These are phyloP conservation scores for Malurus melanocephalus DNA, from an alignment of 2,113 vertebrate species.

Conservation along the genomic window DNA sequence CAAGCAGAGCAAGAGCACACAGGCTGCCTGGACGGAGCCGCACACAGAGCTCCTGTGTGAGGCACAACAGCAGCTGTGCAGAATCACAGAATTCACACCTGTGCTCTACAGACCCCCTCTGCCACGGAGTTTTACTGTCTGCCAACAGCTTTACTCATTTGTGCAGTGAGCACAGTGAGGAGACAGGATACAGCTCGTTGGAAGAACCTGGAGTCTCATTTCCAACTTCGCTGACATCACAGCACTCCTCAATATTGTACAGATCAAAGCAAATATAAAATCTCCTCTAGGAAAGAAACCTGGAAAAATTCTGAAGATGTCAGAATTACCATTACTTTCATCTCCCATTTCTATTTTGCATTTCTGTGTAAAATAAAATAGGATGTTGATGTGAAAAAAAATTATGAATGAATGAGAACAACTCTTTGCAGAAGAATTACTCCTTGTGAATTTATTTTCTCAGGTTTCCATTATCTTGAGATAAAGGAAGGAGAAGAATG, in stretches of 20 bases:
- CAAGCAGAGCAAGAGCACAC: accelerated
- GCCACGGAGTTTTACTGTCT: not conserved
- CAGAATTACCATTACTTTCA: not conserved
- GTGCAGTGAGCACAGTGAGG: not conserved
- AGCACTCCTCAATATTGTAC: not conserved
- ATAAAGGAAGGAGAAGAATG: not conserved
- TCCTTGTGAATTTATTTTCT: not conserved
- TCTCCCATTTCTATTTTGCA: not conserved
- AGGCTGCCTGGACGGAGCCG: accelerated
- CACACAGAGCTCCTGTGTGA: accelerated
- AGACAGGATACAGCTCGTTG: not conserved
- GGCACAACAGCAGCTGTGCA: not conserved
- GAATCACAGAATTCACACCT: not conserved
- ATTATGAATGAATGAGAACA: not conserved
- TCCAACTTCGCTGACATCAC: not conserved
- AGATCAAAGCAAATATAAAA: not conserved
- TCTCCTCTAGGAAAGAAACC: not conserved
- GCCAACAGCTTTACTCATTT: not conserved
- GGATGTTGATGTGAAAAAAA: not conserved
- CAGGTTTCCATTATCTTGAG: not conserved
- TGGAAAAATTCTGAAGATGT: not conserved
- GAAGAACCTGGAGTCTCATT: not conserved
- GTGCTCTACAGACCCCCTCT: not conserved
- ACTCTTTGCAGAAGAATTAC: not conserved
- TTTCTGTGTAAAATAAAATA: not conserved